phyloP scores from a whole-genome alignment of 2,888 invertebrate species.

The Drosophila rubida region DNA sequence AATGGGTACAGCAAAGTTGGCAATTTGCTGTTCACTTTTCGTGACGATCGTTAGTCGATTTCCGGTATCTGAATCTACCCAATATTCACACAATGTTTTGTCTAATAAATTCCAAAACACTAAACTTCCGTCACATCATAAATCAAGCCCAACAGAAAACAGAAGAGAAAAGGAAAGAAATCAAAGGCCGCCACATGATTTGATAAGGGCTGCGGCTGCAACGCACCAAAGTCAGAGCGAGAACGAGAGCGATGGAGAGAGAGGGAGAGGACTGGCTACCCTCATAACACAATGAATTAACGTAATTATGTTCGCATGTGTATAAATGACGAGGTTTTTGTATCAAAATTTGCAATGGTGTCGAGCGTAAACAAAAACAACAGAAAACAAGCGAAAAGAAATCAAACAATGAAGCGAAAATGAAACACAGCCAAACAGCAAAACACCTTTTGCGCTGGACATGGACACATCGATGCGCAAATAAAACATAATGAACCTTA shows the following conservation, averaged over 20 bases:
- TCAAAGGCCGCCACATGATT: conserved; percentile 48
- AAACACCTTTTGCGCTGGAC: conserved; percentile 69
- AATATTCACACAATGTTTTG: conserved; percentile 60
- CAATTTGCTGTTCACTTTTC: conserved; percentile 53
- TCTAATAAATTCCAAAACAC: conserved; percentile 76
- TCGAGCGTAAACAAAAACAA: conserved; percentile 73
- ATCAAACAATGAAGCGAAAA: conserved; percentile 71
- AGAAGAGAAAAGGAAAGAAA: conserved; percentile 30
- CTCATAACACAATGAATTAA: conserved; percentile 70
- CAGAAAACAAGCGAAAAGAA: conserved; percentile 51
- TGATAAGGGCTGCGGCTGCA: conserved; percentile 55
- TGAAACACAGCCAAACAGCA: conserved; percentile 49
- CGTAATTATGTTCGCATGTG: conserved; percentile 77
- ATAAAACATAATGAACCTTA: conserved; percentile 75
- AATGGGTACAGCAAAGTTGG: conserved; percentile 18
- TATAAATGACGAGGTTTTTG: conserved; percentile 66
- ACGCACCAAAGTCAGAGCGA: conserved; percentile 1
- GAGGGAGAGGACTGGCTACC: conserved; percentile 41
- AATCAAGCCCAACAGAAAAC: conserved; percentile 51
- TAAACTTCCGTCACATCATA: conserved; percentile 77
- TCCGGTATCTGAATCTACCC: conserved; percentile 46
- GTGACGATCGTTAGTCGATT: conserved; percentile 24
- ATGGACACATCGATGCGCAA: conserved; percentile 65
- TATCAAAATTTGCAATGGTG: conserved; percentile 72
- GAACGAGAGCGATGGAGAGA: neutral